A percentile compares a stretch with the other conserved stretches of the same genome.
These are phyloP conservation scores for Galbula dea DNA, from an alignment of 2,113 vertebrate species.

Conservation along the genomic window DNA sequence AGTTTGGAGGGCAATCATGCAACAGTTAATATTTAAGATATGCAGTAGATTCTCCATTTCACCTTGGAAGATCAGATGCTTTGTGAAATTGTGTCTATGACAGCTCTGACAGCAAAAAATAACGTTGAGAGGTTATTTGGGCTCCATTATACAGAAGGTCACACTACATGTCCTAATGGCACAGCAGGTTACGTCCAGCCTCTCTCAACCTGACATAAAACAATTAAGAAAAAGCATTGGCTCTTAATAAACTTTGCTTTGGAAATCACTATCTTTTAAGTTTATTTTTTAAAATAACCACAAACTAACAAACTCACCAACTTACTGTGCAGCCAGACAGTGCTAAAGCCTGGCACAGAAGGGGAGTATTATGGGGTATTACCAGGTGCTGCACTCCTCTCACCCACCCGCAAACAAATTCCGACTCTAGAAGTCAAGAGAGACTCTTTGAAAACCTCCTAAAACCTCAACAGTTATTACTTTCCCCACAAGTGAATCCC, in stretches of 20 bases:
- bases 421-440: conserved; percentile 36
- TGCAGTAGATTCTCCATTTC: not conserved
- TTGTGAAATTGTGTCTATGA: not conserved
- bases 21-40: not conserved
- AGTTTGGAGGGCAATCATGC: not conserved
- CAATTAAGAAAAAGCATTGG: not conserved
- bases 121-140: not conserved
- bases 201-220: not conserved
- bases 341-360: not conserved
- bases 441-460: conserved; percentile 21
- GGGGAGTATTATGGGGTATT: not conserved
- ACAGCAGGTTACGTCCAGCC: not conserved
- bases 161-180: not conserved
- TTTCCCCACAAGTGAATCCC: conserved; percentile 60
- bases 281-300: not conserved
- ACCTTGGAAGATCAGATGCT: not conserved
- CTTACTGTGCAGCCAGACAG: not conserved
- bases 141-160: not conserved
- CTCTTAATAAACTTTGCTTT: not conserved
- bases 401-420: not conserved
- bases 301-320: not conserved
- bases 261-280: not conserved
- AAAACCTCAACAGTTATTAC: conserved; percentile 46
- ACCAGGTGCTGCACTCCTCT: not conserved
- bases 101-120: not conserved